A percentile compares a stretch with the other conserved stretches of the same genome.
These are phyloP conservation scores for Albula goreensis DNA, from an alignment of 2,113 vertebrate genomes.

Conservation along the genomic window DNA sequence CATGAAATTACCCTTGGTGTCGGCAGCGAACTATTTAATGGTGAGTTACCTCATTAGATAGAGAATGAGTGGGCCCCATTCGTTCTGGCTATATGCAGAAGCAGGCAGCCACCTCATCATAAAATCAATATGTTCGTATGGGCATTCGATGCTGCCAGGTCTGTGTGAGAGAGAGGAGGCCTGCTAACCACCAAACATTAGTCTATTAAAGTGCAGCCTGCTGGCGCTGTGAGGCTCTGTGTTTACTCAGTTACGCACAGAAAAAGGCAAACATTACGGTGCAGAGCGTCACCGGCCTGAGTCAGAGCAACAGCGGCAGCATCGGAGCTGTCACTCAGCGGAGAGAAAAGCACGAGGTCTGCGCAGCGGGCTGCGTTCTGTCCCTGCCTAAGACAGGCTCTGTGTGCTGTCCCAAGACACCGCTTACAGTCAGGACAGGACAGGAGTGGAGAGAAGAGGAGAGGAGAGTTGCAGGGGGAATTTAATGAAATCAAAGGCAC, in stretches of 20 bases:
- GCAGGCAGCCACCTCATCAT: constrained; percentile 45
- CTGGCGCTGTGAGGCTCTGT: constrained; percentile 31
- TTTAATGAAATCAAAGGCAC: not conserved
- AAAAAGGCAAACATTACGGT: constrained; percentile 6
- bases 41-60: not conserved
- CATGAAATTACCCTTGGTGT: not conserved
- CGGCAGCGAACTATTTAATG: not conserved
- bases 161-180: constrained; percentile 21
- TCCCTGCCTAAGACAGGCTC: too few relatives aligned
- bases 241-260: constrained; percentile 36
- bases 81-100: constrained; percentile 41
- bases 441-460: constrained; percentile 18
- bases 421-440: not conserved
- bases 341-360: not conserved
- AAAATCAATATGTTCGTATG: constrained; percentile 53
- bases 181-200: constrained; percentile 32
- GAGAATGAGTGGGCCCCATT: constrained; percentile 27
- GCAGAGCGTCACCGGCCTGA: not conserved
- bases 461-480: not conserved
- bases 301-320: not conserved
- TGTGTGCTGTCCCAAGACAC: too few relatives aligned
- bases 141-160: constrained; percentile 25
- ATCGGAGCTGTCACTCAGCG: not conserved
- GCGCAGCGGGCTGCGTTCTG: too few relatives aligned
- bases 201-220: constrained; percentile 37